These are phyloP conservation scores for Micrasema minimum DNA, from an alignment of 1,140 invertebrate genomes.

Conservation along the genomic window DNA sequence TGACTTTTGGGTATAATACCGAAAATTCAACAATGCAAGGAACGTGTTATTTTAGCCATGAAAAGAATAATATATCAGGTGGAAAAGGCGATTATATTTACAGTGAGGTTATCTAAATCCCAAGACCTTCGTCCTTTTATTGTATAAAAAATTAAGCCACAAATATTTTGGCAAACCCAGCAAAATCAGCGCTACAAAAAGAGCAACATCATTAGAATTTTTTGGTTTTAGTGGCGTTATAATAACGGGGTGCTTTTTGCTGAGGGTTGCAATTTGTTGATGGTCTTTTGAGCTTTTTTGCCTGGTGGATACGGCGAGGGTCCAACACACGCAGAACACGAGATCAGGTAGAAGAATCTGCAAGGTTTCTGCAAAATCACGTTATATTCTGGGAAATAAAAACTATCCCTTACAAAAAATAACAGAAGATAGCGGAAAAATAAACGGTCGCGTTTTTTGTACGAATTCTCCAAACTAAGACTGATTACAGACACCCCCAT, in stretches of 20 bases:
- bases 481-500: constrained; percentile 47
- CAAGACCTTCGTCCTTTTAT: constrained; percentile 17
- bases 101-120: constrained; percentile 24
- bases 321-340: constrained; percentile 46
- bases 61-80: constrained; percentile 39
- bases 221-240: no score
- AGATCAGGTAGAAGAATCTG: constrained; percentile 48
- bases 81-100: constrained; percentile 34
- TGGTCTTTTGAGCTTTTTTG: neutral
- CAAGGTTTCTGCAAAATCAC: constrained; percentile 52
- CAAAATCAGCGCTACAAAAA: no score
- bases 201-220: no score
- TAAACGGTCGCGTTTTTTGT: constrained; percentile 52
- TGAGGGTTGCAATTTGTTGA: neutral
- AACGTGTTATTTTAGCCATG: constrained; percentile 34
- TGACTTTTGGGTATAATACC: constrained; percentile 2
- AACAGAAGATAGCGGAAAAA: constrained; percentile 54
- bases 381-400: constrained; percentile 51
- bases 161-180: constrained; percentile 14
- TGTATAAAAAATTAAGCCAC: constrained; percentile 15
- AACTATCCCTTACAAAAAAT: constrained; percentile 48
- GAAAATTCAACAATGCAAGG: constrained; percentile 17
- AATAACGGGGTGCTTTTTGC: neutral
- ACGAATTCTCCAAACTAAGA: constrained; percentile 39
- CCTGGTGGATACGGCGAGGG: neutral